Evolutionary conservation across 2,797 vertebrate species (phyloP), one percentile per base, ranked within the genome.

Genomic region (Spinus olivaceus): DNA sequence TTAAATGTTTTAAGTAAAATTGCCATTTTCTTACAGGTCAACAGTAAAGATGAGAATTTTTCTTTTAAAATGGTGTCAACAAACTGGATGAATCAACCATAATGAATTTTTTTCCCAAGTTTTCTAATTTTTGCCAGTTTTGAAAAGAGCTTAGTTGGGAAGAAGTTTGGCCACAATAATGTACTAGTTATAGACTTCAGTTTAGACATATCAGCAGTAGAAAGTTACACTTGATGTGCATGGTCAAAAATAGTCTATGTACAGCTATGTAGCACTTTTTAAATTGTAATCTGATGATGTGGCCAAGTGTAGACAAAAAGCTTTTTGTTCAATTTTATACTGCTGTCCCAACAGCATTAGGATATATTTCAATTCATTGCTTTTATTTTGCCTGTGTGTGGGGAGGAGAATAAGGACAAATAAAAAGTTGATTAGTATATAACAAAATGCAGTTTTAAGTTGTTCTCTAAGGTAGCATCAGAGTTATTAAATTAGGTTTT

Each of bases 1-100:
- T 91, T 85, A 87, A 85, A 33, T 89, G 50, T 64, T 88, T 16
- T 88, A 82, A 63, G n/a, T 56, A 63, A 49, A 73, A 33, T 77
- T 84, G 51, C 39, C 44, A 35, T 85, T 70, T 94, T 71, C 32
- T 82, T 25, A 8, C 0, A 2, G 21, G 19, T 51, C 7, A 79
- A 35, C 13, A 14, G 8, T 35, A 41, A 76, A 87, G 21, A 73
- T 77, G 12, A 91, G 23, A 60, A 42, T 77, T 95, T 63, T 90
- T 92, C 30, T 63, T 73, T 80, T 60, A 57, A 73, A 92, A 73
- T 77, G 18, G 28, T 81, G 8, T 76, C 30, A 87, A 71, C 59
- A 60, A 90, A 66, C 23, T 47, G 7, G 41, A 70, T 53, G 1
- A 83, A 51, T 73, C 32, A 47, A 60, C 59, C 12, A 35, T 72